phyloP scores from a whole-genome alignment of 2,113 vertebrate genomes.

The Cheirogaleus medius region DNA sequence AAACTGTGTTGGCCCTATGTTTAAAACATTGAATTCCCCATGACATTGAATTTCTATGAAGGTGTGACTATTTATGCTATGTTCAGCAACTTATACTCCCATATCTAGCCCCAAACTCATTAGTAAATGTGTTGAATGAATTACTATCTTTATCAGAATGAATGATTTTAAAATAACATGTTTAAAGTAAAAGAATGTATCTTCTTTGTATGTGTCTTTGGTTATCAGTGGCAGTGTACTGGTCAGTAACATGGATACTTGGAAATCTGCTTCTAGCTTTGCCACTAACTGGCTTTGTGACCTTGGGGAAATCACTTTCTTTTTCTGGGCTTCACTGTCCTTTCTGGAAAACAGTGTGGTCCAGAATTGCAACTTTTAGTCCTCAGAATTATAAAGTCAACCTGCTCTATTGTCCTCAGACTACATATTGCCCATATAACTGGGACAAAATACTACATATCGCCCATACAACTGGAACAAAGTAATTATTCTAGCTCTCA shows the following conservation, averaged over 20 bases:
- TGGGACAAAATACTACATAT: too few relatives aligned
- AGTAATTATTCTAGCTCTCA: background rate
- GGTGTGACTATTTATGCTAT: background rate
- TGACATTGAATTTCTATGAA: background rate
- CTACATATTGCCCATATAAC: background rate
- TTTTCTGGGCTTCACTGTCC: background rate
- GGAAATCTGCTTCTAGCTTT: background rate
- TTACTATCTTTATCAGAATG: background rate
- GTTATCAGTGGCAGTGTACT: background rate
- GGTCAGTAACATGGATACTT: background rate
- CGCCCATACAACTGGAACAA: background rate
- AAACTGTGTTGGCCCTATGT: background rate
- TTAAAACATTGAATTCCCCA: background rate
- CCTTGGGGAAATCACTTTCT: background rate
- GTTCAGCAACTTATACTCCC: background rate
- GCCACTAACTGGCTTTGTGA: background rate
- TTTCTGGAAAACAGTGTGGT: background rate
- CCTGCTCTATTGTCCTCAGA: fast-evolving
- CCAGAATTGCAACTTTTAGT: background rate
- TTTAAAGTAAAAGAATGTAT: background rate
- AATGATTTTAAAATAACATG: background rate
- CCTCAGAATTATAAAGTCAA: background rate
- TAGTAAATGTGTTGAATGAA: background rate
- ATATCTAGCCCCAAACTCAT: background rate
- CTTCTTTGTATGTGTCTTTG: background rate